Base-by-base conservation (phyloP, 2,888 invertebrate species). In the Drosophila dives region DNA sequence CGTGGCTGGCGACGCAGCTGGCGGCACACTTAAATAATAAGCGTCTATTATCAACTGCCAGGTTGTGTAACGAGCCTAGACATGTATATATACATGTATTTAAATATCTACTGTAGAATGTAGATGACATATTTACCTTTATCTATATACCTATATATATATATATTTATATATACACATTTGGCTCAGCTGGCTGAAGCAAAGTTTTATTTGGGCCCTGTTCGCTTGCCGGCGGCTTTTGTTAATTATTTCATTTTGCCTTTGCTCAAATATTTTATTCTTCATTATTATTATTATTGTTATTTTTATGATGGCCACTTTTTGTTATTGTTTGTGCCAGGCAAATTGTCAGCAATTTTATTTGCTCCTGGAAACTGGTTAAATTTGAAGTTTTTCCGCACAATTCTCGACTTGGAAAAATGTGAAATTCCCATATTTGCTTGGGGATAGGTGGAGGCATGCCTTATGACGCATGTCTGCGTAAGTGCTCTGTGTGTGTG, bases 21-120 rank as follows among this genome's bases (percentile, higher is more conserved):
- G 70, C 77, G 61, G 67, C 71, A 62, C 72, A 77, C 88, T 80
- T 86, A 83, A 88, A 88, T 84, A 84, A 86, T 83, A 80, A 80
- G 74, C 81, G 64, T 73, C 75, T 86, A 88, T 86, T 86, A 88
- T 78, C 88, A 72, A 72, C 62, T 72, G 59, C 36, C 59, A 80
- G 61, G 45, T 61, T 50, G 45, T 29, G 63, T 70, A 66, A 70
- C 68, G 63, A 66, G 77, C 64, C 70, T 75, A 74, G 68, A 72
- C 72, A 53, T 17, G 1, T 15, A 4, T 15, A 3, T 20, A 33
- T 34, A 51, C 11, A 20, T 54, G 11, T 26, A 45, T 33, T 7
- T 33, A 8, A 20, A 53, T 53, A 3, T 23, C 10, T 33, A 33
- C 33, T 53, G 12, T 36, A 15, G 23, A 32, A 12, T 17, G 36